Conservation (phyloP, 2,888 invertebrate genomes). For the Cephus runcator region DNA sequence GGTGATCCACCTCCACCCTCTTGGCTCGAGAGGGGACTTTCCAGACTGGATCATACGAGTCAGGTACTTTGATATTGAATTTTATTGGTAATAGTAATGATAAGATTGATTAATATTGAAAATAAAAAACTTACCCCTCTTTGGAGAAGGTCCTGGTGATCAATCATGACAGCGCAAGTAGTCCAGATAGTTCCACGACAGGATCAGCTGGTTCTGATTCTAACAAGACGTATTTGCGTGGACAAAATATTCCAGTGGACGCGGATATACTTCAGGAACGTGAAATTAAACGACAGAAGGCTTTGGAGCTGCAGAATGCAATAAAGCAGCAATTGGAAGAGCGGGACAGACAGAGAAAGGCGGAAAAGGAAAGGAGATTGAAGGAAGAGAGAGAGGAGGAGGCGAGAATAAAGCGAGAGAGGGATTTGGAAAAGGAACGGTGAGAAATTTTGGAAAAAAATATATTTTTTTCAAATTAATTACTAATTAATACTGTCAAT, state of each 20-base stretch:
- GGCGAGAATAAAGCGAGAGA: constrained; percentile 77
- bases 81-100: no score
- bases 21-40: constrained; percentile 62
- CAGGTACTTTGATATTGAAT: constrained; percentile 38
- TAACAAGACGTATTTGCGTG: constrained; percentile 78
- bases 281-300: constrained; percentile 83
- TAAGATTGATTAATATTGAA: no score
- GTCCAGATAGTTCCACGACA: constrained; percentile 57
- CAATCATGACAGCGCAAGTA: constrained; percentile 66
- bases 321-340: constrained; percentile 88
- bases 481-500: background rate
- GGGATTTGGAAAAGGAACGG: constrained; percentile 67
- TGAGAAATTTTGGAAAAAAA: constrained; percentile 14
- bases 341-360: constrained; percentile 77
- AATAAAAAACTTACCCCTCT: no score
- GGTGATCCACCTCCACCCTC: constrained; percentile 59
- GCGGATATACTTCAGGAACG: constrained; percentile 83
- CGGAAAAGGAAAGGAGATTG: constrained; percentile 79
- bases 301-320: constrained; percentile 86
- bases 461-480: background rate
- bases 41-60: constrained; percentile 56
- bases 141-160: constrained; percentile 68
- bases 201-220: constrained; percentile 53
- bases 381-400: constrained; percentile 87
- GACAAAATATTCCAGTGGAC: constrained; percentile 88